Evolutionary conservation across 53 echinoderm and acorn worm species (phyloP).

Genomic region (Arbacia lixula): DNA sequence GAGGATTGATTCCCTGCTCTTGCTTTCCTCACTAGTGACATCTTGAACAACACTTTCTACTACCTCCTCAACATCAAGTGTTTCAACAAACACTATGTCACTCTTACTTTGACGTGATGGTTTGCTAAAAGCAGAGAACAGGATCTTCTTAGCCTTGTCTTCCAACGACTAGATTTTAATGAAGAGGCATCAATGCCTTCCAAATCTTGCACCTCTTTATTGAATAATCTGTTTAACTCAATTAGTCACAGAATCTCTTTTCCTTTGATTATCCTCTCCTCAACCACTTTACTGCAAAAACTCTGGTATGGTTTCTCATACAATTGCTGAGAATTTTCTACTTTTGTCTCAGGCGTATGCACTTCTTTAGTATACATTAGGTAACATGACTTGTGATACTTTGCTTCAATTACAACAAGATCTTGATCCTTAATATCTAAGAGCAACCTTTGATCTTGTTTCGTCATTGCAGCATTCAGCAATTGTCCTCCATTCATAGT

Average conservation of each 20-base stretch:
- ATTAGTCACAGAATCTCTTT: slow-evolving; percentile 26
- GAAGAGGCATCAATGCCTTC: slow-evolving; percentile 32
- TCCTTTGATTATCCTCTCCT: not conserved
- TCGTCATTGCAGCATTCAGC: not conserved
- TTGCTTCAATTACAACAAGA: not conserved
- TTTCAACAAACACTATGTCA: slow-evolving; percentile 46
- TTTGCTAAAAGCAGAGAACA: slow-evolving; percentile 2
- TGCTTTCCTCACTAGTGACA: slow-evolving; percentile 1
- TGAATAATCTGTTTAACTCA: slow-evolving; percentile 23
- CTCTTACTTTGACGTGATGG: slow-evolving; percentile 48
- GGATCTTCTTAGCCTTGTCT: slow-evolving; percentile 18
- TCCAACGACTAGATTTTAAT: slow-evolving; percentile 32
- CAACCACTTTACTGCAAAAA: not conserved
- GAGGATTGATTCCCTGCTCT: not conserved
- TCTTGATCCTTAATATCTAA: not conserved
- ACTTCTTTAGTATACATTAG: not conserved
- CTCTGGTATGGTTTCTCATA: not conserved
- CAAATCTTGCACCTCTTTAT: slow-evolving; percentile 45
- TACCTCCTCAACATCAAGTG: slow-evolving; percentile 9
- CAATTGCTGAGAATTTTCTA: not conserved
- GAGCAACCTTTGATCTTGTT: not conserved
- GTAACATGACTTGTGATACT: not conserved
- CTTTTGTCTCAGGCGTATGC: not conserved
- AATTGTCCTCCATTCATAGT: not conserved
- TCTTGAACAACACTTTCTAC: not conserved